Evolutionary conservation across 2,888 invertebrate genomes (phyloP).

Genomic region (Mimas tiliae): DNA sequence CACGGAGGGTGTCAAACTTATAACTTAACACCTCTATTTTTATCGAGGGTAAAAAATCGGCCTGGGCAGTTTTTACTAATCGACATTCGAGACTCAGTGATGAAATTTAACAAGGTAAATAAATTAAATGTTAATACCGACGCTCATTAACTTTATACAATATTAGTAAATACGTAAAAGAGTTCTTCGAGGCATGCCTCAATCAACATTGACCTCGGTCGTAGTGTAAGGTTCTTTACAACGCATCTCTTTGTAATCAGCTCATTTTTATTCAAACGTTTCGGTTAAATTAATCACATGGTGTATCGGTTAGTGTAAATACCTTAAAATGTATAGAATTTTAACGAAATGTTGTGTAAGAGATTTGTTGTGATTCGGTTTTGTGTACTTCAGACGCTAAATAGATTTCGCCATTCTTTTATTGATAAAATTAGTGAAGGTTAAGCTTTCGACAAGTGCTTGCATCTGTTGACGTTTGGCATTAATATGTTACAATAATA

Average conservation of each 20-base stretch:
- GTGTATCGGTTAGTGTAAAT: conserved; percentile 18
- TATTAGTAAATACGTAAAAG: conserved; percentile 1
- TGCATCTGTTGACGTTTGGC: not conserved
- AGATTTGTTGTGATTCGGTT: not conserved
- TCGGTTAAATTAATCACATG: conserved; percentile 31
- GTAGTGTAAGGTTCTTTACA: conserved; percentile 9
- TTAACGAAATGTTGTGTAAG: conserved; percentile 8
- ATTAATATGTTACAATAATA: too few species aligned
- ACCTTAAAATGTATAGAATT: conserved; percentile 6
- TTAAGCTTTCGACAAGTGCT: not conserved
- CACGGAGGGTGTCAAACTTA: too few species aligned
- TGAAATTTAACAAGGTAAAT: conserved; percentile 10
- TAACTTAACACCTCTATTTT: too few species aligned
- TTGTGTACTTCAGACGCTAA: not conserved
- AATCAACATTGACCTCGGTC: conserved; percentile 8
- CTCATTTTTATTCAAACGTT: conserved; percentile 32
- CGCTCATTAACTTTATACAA: conserved; percentile 13
- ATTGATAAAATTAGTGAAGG: not conserved
- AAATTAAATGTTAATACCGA: not conserved
- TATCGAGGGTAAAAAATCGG: not conserved
- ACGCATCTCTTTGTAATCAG: conserved; percentile 26
- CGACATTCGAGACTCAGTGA: not conserved
- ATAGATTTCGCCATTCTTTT: conserved; percentile 15
- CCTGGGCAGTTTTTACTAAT: too few species aligned
- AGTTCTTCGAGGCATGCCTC: not conserved